Evolutionary conservation across 1,140 invertebrate species (phyloP), one percentile per base, ranked within the genome.

Genomic region (Sinonovacula constricta): DNA sequence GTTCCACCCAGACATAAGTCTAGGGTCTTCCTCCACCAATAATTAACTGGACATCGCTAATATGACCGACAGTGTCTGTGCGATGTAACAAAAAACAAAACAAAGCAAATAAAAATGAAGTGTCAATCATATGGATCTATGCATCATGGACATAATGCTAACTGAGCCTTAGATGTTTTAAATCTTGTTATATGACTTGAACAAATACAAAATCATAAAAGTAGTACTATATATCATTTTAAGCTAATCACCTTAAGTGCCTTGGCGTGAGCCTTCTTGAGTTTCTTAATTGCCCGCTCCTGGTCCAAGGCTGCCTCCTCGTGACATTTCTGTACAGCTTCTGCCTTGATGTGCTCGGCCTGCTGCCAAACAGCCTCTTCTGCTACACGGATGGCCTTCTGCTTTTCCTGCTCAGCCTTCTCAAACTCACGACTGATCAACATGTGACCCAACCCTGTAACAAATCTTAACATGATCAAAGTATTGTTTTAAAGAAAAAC

Each of bases 241-340:
- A n/a, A n/a, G n/a, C n/a, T n/a, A n/a, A n/a, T n/a, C n/a, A 85
- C 86, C 84, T 83, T 83, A 18, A 86, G 39, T 18, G 81, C 81
- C 53, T 86, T 85, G 60, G 83, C 80, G 70, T 87, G 82, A 54
- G 80, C 74, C 63, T 82, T 86, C 24, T 80, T 79, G 5, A 85
- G 39, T 31, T 83, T 81, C 39, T 84, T 83, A 14, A 87, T 60
- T 15, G 79, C 80, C 39, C 74, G 76, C 30, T 85, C 81, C 33
- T 83, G 79, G 56, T 87, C 83, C 33, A 78, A 39, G 12, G 57
- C 78, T 28, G 81, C 74, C 36, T 87, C 82, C 12, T 85, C 81
- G 24, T 63, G 68, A 10, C 79, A 68, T 51, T 72, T 82, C 31
- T 79, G 51, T 12, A 87, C 28, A 12, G 82, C 81, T 51, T 63